Percentiles rank a stretch among this genome's conserved stretches.
Conservation (phyloP, 2,113 vertebrate species). For the Ariopsis seemanni region DNA sequence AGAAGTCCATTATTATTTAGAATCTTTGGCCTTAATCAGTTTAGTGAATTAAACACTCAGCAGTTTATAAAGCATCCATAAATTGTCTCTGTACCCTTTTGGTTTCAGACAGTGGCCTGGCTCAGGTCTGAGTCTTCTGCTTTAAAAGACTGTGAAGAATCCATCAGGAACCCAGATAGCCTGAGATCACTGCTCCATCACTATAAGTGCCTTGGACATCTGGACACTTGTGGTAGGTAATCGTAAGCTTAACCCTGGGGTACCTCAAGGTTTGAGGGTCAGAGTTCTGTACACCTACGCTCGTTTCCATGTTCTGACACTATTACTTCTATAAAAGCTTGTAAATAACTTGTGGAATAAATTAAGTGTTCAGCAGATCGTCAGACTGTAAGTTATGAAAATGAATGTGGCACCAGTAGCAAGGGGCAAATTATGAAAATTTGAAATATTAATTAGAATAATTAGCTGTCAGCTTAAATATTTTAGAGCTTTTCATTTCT, state of each 20-base stretch:
- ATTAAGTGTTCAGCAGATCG: background rate
- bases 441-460: background rate
- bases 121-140: slow-evolving; percentile 10
- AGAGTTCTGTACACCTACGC: background rate
- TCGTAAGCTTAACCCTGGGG: background rate
- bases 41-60: background rate
- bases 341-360: background rate
- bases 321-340: background rate
- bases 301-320: background rate
- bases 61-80: background rate
- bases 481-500: too few relatives aligned
- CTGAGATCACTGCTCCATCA: slow-evolving; percentile 42
- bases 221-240: slow-evolving; percentile 27
- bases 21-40: background rate
- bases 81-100: background rate
- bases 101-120: slow-evolving; percentile 29
- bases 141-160: slow-evolving; percentile 35
- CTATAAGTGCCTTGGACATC: slow-evolving; percentile 27
- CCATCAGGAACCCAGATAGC: slow-evolving; percentile 27
- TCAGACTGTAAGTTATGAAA: background rate
- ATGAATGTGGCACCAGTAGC: background rate
- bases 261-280: background rate
- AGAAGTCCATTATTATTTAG: background rate
- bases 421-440: background rate
- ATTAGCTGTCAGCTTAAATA: background rate